Percentiles rank a stretch among this genome's conserved stretches.
These are phyloP conservation scores for Malthinus seriepunctatus DNA, from an alignment of 2,888 invertebrate species.

Conservation along the genomic window DNA sequence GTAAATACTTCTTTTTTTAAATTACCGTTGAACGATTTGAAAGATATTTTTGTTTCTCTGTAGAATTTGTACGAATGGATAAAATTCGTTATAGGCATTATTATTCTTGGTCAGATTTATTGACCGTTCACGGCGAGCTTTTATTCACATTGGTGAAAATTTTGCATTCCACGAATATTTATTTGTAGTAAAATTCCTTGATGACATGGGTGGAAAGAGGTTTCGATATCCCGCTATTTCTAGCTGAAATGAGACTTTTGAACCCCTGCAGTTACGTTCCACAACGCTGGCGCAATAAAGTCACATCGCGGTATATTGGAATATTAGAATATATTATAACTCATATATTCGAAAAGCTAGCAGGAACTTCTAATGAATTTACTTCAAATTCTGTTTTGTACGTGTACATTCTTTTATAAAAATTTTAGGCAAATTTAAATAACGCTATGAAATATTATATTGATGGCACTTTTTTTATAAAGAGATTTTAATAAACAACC, in stretches of 20 bases:
- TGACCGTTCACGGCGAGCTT: slow-evolving; percentile 37
- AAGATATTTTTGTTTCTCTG: no score
- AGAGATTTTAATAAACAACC: slow-evolving; percentile 4
- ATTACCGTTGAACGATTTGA: no score
- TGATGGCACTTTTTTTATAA: slow-evolving; percentile 1
- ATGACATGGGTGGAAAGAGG: slow-evolving; percentile 29
- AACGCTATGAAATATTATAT: slow-evolving; percentile 1
- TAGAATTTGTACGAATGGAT: not conserved
- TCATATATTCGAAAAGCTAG: slow-evolving; percentile 20
- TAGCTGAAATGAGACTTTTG: slow-evolving; percentile 22
- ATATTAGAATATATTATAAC: slow-evolving; percentile 31
- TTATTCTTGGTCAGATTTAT: slow-evolving; percentile 39
- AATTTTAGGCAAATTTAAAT: not conserved
- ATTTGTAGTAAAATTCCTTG: slow-evolving; percentile 35
- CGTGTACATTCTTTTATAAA: slow-evolving; percentile 6
- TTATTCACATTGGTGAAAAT: slow-evolving; percentile 30
- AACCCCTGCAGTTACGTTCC: slow-evolving; percentile 27
- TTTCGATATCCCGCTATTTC: slow-evolving; percentile 29
- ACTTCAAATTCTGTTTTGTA: slow-evolving; percentile 10
- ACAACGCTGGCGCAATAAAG: slow-evolving; percentile 31
- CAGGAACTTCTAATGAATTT: slow-evolving; percentile 24
- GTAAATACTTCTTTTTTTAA: no score
- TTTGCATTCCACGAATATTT: slow-evolving; percentile 33
- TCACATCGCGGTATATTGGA: slow-evolving; percentile 29
- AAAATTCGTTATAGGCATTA: slow-evolving; percentile 21